Conservation (phyloP, 2,113 vertebrate genomes). For the Vulpes ferrilata region DNA sequence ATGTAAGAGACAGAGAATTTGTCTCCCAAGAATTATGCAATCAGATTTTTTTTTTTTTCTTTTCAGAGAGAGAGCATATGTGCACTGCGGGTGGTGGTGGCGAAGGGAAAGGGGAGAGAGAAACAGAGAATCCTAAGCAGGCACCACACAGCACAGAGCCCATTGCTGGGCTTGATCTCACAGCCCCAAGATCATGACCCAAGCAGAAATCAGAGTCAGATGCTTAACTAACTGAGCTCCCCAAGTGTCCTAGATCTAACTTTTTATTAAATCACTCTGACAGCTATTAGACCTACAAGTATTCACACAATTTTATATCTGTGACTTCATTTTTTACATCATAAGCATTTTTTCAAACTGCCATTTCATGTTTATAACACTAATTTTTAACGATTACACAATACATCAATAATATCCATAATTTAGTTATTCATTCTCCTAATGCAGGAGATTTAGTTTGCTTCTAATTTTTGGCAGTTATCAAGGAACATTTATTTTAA, state of each 20-base stretch:
- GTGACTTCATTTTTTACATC: conserved; percentile 9
- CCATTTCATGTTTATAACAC: not conserved
- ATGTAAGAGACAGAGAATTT: not conserved
- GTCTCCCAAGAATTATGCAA: not conserved
- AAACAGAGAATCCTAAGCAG: not conserved
- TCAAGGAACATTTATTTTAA: conserved; percentile 52
- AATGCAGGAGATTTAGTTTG: not conserved
- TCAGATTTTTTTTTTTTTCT: not conserved
- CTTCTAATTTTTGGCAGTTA: not conserved
- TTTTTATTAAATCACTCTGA: not conserved
- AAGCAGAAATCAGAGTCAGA: not conserved
- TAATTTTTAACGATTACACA: not conserved
- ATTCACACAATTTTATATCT: not conserved
- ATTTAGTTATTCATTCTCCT: conserved; percentile 30
- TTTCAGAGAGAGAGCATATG: not conserved
- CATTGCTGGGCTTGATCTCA: not conserved
- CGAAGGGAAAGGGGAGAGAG: not conserved
- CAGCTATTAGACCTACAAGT: not conserved
- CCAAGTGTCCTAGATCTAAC: not conserved
- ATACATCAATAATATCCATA: not conserved
- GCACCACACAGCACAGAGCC: not conserved
- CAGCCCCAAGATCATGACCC: not conserved
- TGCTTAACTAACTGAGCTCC: not conserved
- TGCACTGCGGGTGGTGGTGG: not conserved
- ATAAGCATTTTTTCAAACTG: conserved; percentile 34